Evolutionary conservation across 1,140 invertebrate genomes (phyloP).

Genomic region (Tribolium castaneum): DNA sequence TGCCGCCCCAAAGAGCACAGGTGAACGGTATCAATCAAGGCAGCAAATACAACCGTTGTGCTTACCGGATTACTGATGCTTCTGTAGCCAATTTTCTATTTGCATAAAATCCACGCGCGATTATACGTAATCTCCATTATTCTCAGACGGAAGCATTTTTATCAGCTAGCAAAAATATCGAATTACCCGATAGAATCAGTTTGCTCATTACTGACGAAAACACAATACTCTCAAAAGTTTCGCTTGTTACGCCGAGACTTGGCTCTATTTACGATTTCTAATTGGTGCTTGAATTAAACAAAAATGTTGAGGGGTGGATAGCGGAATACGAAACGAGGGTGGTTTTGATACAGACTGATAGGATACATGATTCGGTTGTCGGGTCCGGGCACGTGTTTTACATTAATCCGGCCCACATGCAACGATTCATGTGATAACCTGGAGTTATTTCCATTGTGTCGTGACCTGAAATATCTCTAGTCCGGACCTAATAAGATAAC

Average conservation of each 20-base stretch:
- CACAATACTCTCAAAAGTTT: constrained; percentile 13
- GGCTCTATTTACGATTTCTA: constrained; percentile 14
- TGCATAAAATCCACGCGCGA: constrained; percentile 8
- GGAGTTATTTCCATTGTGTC: constrained; percentile 58
- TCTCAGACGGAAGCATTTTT: neutral
- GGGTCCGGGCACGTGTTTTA: constrained; percentile 46
- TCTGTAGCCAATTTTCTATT: neutral
- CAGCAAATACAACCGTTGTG: neutral
- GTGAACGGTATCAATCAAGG: constrained; percentile 14
- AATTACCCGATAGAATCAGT: constrained; percentile 26
- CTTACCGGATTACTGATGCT: neutral
- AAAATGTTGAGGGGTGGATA: constrained; percentile 1
- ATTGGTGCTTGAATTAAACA: constrained; percentile 30
- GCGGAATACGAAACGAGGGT: neutral
- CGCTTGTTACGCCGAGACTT: constrained; percentile 19
- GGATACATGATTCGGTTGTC: constrained; percentile 11
- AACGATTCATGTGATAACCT: constrained; percentile 54
- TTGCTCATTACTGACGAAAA: constrained; percentile 30
- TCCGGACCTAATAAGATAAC: constrained; percentile 23
- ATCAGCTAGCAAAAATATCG: neutral
- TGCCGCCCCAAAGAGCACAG: constrained; percentile 7
- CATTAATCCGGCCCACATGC: constrained; percentile 53
- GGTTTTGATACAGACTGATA: constrained; percentile 21
- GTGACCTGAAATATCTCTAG: constrained; percentile 51
- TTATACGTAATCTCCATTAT: constrained; percentile 1